Conservation (phyloP, 2,797 vertebrate genomes). For the Crocodylus rhombifer region DNA sequence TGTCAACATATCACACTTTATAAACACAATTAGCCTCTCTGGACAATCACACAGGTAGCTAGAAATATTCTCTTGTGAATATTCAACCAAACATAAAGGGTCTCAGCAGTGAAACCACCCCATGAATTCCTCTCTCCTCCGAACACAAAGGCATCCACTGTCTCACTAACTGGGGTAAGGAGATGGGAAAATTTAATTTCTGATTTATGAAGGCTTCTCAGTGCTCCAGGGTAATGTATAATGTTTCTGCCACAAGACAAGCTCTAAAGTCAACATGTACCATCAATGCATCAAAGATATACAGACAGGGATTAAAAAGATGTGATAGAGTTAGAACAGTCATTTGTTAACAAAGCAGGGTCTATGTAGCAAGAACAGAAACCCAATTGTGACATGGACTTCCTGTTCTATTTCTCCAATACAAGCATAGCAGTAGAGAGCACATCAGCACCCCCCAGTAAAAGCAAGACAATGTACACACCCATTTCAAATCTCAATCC, state of each 20-base stretch:
- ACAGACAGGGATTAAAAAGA: not conserved
- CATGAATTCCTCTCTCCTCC: not conserved
- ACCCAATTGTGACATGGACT: not conserved
- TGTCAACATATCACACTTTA: not conserved
- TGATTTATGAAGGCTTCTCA: not conserved
- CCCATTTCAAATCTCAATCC: accelerated
- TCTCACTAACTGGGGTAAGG: not conserved
- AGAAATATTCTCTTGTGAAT: not conserved
- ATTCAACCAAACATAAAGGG: not conserved
- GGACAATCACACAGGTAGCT: not conserved
- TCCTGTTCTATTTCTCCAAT: not conserved
- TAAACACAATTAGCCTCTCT: not conserved
- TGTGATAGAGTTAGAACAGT: not conserved
- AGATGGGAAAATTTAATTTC: not conserved
- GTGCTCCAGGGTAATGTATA: not conserved
- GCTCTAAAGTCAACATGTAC: not conserved
- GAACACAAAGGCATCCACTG: not conserved
- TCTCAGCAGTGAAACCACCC: not conserved
- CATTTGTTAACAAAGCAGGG: constrained; percentile 7
- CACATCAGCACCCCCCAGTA: not conserved
- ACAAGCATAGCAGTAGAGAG: accelerated
- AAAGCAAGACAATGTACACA: accelerated
- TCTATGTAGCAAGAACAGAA: constrained; percentile 28
- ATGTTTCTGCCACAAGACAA: not conserved
- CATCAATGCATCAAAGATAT: not conserved